Evolutionary conservation across 2,888 invertebrate species (phyloP).

Genomic region (Drosophila vallismaia): DNA sequence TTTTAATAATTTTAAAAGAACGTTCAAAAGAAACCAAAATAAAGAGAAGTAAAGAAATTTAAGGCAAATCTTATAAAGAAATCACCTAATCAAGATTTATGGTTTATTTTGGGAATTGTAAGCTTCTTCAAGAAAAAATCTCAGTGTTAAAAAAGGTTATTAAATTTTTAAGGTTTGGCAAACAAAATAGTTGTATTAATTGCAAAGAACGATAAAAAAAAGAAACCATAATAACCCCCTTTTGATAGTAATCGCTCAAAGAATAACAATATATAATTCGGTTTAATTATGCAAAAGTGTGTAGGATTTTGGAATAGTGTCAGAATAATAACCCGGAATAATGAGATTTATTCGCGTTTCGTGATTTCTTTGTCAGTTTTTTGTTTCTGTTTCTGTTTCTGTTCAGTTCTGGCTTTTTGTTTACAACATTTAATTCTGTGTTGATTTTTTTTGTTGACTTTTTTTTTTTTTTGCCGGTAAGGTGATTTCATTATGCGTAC

Average conservation of each 20-base stretch:
- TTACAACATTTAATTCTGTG: slow-evolving; percentile 7
- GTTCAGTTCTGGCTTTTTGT: slow-evolving; percentile 4
- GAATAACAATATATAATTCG: not conserved
- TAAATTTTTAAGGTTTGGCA: too few relatives aligned
- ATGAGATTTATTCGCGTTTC: slow-evolving; percentile 10
- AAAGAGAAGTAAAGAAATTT: too few relatives aligned
- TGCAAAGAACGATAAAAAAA: not conserved
- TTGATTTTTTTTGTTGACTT: not conserved
- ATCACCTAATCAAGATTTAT: too few relatives aligned
- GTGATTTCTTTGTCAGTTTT: slow-evolving; percentile 14
- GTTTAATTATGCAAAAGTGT: slow-evolving; percentile 13
- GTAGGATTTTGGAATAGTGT: slow-evolving; percentile 6
- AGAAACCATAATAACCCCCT: not conserved
- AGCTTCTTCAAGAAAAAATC: too few relatives aligned
- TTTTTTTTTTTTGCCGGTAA: slow-evolving; percentile 12
- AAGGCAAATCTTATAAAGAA: too few relatives aligned
- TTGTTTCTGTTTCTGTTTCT: slow-evolving; percentile 7
- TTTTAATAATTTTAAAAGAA: not conserved
- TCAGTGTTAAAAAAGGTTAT: too few relatives aligned
- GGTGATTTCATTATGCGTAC: slow-evolving; percentile 41
- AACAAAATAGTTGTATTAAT: not conserved
- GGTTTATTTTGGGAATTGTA: too few relatives aligned
- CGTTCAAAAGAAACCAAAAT: not conserved
- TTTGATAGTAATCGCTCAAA: slow-evolving; percentile 1
- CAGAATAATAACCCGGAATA: slow-evolving; percentile 23